Percentiles rank a stretch among this genome's conserved stretches.
phyloP scores from a whole-genome alignment of 2,888 invertebrate species.

The Helobdella robusta region DNA sequence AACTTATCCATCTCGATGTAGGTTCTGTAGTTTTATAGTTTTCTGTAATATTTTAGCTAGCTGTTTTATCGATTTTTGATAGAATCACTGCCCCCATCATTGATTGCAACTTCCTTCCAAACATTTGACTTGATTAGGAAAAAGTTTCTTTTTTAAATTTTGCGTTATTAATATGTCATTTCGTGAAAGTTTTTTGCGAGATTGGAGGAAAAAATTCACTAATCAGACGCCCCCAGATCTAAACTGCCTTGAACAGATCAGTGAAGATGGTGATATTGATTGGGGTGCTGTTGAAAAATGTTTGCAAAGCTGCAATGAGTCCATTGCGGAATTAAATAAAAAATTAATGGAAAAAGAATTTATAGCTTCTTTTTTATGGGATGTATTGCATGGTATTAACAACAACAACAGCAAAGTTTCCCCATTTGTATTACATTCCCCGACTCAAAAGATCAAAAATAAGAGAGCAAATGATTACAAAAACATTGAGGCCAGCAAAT shows the following conservation, averaged over 20 bases:
- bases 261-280: neutral
- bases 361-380: conserved; percentile 25
- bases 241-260: neutral
- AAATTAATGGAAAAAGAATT: conserved; percentile 26
- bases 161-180: too few species aligned
- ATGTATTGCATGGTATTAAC: conserved; percentile 17
- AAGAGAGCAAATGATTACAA: neutral
- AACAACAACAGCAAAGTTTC: neutral
- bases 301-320: conserved; percentile 25
- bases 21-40: too few species aligned
- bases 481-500: neutral
- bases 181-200: conserved; percentile 19
- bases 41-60: too few species aligned
- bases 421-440: neutral
- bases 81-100: too few species aligned
- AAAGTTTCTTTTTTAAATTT: too few species aligned
- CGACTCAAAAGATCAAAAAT: neutral
- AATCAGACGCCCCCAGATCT: conserved; percentile 20
- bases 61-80: too few species aligned
- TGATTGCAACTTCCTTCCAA: too few species aligned
- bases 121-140: too few species aligned
- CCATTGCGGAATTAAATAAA: conserved; percentile 16
- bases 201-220: conserved; percentile 22
- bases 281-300: conserved; percentile 15
- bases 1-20: too few species aligned